A percentile compares a stretch with the other conserved stretches of the same genome.
These are phyloP conservation scores for Diploptera punctata DNA, from an alignment of 2,888 invertebrate genomes.

Conservation along the genomic window DNA sequence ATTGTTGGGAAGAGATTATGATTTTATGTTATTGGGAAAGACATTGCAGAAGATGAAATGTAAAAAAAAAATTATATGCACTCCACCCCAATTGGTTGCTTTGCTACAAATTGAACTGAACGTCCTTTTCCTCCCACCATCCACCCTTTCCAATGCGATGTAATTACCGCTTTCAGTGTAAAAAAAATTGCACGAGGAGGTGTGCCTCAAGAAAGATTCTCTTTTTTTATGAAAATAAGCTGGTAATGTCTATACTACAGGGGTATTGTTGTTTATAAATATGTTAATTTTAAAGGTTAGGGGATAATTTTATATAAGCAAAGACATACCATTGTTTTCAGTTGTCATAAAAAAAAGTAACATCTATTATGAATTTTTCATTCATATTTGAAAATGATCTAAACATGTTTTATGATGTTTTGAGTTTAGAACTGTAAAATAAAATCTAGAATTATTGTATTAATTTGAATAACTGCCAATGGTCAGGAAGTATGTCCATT, in stretches of 20 bases:
- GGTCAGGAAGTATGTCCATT: slow-evolving; percentile 36
- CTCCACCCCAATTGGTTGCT: slow-evolving; percentile 18
- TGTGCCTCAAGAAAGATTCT: slow-evolving; percentile 14
- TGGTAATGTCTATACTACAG: slow-evolving; percentile 23
- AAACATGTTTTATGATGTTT: slow-evolving; percentile 8
- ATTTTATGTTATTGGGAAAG: slow-evolving; percentile 19
- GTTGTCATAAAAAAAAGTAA: slow-evolving; percentile 29
- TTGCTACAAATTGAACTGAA: slow-evolving; percentile 29
- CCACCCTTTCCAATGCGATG: not conserved
- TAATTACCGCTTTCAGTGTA: slow-evolving; percentile 29
- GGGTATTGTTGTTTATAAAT: slow-evolving; percentile 36
- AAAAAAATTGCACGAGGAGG: no score
- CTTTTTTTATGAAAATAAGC: slow-evolving; percentile 8
- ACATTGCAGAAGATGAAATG: slow-evolving; percentile 12
- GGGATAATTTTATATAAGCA: slow-evolving; percentile 42
- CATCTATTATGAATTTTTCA: slow-evolving; percentile 30
- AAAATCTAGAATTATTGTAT: slow-evolving; percentile 16
- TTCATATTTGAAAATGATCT: slow-evolving; percentile 18
- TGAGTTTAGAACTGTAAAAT: slow-evolving; percentile 7
- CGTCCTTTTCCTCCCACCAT: slow-evolving; percentile 2
- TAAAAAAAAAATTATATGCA: slow-evolving; percentile 22
- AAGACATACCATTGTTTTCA: slow-evolving; percentile 36
- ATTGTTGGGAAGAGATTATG: not conserved
- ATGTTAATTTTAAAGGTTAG: slow-evolving; percentile 44
- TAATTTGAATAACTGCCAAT: slow-evolving; percentile 19